Evolutionary conservation across 2,888 invertebrate genomes (phyloP), one percentile per base, ranked within the genome.

Genomic region (Lydus trimaculatus): DNA sequence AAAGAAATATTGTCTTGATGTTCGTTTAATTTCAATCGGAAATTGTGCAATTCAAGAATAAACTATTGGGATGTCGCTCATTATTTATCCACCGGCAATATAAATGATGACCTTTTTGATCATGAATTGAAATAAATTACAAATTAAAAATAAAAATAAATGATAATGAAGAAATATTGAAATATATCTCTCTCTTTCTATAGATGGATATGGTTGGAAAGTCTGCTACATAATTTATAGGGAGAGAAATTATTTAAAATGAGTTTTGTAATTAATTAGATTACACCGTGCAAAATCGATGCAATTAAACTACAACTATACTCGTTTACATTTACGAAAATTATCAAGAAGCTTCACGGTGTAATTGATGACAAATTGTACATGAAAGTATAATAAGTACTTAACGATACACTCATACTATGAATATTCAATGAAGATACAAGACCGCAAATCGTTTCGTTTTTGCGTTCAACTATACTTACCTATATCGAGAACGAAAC

Each of bases 1-100:
- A 80, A 78, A 79, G 80, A 81, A 81, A 81, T 81, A 81, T 82
- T 58, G 69, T 59, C 31, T 56, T 56, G 56, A 56, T 56, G n/a
- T 52, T 65, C 65, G 28, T 69, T 63, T 69, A 61, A 63, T 65
- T 69, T 65, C 69, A 33, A 69, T 69, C 63, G 56, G 56, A 56
- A 23, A 20, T 13, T 56, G 9, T 20, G 4, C 15, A 11, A 15
- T 36, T 8, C n/a, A 43, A 43, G 5, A 17, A 43, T 43, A 43
- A 43, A 43, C 39, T 43, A 4, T 7, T 43, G 7, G 43, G 11
- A 43, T 17, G n/a, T 43, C 43, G 7, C 43, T 43, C 17, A 43
- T 43, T 17, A 17, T 43, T 43, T 43, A 43, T 43, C 43, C 43
- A 43, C 17, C n/a, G 36, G 1, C 15, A n/a, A 8, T 4, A 43